A percentile compares a stretch with the other conserved stretches of the same genome.
These are phyloP conservation scores for Dreissena rostriformis DNA, from an alignment of 1,140 invertebrate genomes.

Conservation along the genomic window DNA sequence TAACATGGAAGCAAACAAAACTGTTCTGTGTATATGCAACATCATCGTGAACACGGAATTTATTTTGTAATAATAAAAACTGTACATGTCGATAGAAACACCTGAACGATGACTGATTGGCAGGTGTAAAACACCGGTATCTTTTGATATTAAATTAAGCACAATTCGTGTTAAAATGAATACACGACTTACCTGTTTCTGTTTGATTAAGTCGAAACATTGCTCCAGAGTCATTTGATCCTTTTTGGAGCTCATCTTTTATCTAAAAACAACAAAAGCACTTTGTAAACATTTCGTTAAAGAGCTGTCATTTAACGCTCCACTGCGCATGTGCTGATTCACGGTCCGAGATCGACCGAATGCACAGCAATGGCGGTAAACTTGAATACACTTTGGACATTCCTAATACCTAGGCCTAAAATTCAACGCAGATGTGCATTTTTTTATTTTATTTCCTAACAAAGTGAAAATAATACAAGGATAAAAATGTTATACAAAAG, in stretches of 20 bases:
- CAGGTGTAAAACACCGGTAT: constrained; percentile 31
- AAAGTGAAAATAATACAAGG: no score
- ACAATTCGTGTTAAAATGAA: not conserved
- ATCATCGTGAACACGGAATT: not conserved
- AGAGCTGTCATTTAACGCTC: not conserved
- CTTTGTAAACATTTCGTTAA: not conserved
- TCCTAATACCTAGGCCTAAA: no score
- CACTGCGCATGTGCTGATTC: not conserved
- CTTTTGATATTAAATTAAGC: not conserved
- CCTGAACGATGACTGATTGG: constrained; percentile 4
- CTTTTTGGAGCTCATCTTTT: constrained; percentile 52
- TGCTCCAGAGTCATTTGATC: constrained; percentile 45
- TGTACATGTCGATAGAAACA: not conserved
- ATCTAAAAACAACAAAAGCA: constrained; percentile 50
- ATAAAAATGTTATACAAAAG: no score
- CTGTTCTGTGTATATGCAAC: not conserved
- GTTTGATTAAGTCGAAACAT: constrained; percentile 44
- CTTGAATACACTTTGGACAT: no score
- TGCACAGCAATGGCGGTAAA: no score
- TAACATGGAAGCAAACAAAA: no score
- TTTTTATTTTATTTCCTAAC: no score
- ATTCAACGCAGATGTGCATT: no score
- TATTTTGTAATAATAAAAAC: not conserved
- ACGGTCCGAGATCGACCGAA: not conserved
- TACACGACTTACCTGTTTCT: constrained; percentile 47